Conservation (phyloP, 2,113 vertebrate genomes). For the Cyanoderma ruficeps region DNA sequence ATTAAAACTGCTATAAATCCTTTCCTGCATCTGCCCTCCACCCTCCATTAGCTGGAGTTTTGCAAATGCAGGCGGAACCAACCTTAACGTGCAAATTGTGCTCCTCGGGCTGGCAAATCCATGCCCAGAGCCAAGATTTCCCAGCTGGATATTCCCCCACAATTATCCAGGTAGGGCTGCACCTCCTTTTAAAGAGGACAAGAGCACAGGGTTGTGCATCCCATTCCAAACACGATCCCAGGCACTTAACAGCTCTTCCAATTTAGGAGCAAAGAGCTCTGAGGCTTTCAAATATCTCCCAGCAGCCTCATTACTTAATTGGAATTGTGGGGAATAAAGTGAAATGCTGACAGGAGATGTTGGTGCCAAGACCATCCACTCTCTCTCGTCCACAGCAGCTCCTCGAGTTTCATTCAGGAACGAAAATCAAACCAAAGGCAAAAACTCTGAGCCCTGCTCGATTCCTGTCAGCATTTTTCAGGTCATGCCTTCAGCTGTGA, state of each 20-base stretch:
- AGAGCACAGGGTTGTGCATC: neutral
- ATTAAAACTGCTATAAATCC: neutral
- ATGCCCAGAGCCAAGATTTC: neutral
- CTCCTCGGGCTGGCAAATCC: neutral
- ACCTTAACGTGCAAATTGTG: neutral
- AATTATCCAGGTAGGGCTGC: neutral
- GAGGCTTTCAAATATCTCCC: neutral
- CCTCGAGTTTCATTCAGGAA: neutral
- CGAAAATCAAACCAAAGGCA: neutral
- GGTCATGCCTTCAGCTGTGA: neutral
- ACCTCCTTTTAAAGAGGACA: neutral
- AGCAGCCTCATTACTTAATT: neutral
- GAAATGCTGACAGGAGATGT: neutral
- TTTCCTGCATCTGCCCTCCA: neutral
- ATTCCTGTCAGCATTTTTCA: neutral
- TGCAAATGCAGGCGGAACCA: neutral
- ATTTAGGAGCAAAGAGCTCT: neutral
- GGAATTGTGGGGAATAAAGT: neutral
- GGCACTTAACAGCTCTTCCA: neutral
- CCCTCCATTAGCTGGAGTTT: neutral
- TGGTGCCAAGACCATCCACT: fast-evolving
- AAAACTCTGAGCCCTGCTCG: neutral
- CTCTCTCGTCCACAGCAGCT: neutral
- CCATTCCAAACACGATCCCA: neutral
- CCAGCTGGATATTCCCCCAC: neutral